Percentiles rank a stretch among this genome's conserved stretches.
Evolutionary conservation across 2,113 vertebrate genomes (phyloP).

Genomic region (Boulengeromyrus knoepffleri): DNA sequence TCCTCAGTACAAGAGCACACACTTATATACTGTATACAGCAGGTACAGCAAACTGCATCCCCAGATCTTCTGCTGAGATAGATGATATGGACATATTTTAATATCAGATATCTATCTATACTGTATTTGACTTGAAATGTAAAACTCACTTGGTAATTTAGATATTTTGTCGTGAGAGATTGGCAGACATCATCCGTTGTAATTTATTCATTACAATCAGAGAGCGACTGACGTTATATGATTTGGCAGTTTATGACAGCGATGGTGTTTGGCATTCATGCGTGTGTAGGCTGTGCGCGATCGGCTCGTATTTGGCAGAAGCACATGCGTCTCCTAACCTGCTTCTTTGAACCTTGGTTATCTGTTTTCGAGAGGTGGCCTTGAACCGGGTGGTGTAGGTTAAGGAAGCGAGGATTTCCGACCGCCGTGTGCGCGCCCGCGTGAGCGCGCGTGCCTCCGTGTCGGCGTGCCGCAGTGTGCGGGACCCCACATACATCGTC

Average conservation of each 20-base stretch:
- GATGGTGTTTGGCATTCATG: background rate
- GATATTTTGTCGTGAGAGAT: background rate
- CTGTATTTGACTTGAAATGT: background rate
- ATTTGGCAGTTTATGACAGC: background rate
- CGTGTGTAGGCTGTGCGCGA: background rate
- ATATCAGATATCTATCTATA: background rate
- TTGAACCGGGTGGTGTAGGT: constrained; percentile 10
- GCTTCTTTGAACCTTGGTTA: background rate
- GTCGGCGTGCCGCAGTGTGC: constrained; percentile 16
- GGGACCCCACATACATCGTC: background rate
- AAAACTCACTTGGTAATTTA: background rate
- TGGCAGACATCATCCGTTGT: background rate
- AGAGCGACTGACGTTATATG: background rate
- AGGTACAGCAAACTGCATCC: background rate
- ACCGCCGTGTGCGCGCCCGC: background rate
- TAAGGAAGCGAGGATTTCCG: constrained; percentile 7
- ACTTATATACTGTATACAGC: background rate
- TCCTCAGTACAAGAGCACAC: background rate
- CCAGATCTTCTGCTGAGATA: background rate
- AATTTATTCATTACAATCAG: background rate
- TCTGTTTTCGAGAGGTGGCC: background rate
- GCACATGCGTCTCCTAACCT: background rate
- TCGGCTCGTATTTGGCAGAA: background rate
- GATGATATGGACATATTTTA: background rate
- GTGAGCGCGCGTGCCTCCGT: background rate